A percentile compares a stretch with the other conserved stretches of the same genome.
phyloP scores from a whole-genome alignment of 2,113 vertebrate species.

The Vombatus ursinus region DNA sequence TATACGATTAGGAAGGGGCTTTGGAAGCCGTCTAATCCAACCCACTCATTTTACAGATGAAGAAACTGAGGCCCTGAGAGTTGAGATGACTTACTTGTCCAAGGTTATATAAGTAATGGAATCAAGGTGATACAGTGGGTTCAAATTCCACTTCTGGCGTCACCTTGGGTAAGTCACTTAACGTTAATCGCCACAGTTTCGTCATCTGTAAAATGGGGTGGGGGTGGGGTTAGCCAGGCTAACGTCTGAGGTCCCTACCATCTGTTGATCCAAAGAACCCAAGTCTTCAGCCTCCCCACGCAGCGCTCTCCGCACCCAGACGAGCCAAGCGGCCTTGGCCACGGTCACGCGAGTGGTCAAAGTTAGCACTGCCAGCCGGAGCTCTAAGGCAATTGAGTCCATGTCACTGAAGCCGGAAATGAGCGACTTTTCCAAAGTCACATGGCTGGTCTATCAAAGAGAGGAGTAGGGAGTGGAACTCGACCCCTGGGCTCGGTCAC shows the following conservation, averaged over 20 bases:
- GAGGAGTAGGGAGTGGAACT: background rate
- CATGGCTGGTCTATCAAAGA: background rate
- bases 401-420: background rate
- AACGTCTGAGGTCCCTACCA: background rate
- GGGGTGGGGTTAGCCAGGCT: background rate
- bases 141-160: background rate
- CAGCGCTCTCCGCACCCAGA: too few relatives aligned
- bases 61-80: background rate
- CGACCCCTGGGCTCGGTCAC: background rate
- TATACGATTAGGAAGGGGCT: background rate
- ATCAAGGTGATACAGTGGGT: background rate
- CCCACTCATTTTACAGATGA: background rate
- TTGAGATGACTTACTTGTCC: background rate
- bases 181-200: too few relatives aligned
- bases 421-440: background rate
- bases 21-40: background rate
- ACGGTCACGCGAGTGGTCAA: too few relatives aligned
- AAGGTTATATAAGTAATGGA: background rate
- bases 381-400: background rate
- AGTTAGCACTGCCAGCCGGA: too few relatives aligned
- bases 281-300: too few relatives aligned
- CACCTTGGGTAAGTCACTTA: background rate
- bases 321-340: too few relatives aligned
- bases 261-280: too few relatives aligned
- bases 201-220: background rate